Percentiles rank a stretch among this genome's conserved stretches.
Conservation (phyloP, 2,797 vertebrate species). For the Myoxocephalus aenaeus region DNA sequence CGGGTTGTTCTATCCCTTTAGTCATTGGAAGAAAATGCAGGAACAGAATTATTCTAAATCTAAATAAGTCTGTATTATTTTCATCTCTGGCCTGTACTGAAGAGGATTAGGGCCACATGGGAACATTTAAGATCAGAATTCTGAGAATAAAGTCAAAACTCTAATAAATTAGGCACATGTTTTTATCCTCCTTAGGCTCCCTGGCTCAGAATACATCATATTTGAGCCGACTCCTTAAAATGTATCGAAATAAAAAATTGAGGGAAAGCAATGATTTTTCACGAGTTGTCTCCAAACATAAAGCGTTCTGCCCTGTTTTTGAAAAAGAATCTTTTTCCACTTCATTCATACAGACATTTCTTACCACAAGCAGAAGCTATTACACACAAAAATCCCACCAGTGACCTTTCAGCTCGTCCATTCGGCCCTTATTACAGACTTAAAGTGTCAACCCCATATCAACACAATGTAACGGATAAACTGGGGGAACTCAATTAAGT, state of each 20-base stretch:
- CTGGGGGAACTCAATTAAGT: background rate
- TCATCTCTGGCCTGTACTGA: background rate
- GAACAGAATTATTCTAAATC: background rate
- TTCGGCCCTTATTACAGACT: constrained; percentile 24
- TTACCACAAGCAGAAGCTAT: constrained; percentile 4
- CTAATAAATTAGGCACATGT: background rate
- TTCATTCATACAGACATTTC: background rate
- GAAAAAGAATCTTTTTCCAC: background rate
- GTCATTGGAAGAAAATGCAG: background rate
- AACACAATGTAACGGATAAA: constrained; percentile 1
- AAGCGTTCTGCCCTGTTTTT: background rate
- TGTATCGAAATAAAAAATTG: background rate
- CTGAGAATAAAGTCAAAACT: background rate
- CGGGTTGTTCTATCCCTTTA: background rate
- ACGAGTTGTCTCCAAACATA: background rate
- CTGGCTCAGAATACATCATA: background rate
- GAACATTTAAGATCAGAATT: background rate
- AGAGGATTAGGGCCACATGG: background rate
- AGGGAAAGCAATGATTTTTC: background rate
- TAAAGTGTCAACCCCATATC: constrained; percentile 11
- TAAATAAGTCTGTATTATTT: background rate
- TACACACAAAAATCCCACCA: background rate
- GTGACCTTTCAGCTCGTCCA: constrained; percentile 41
- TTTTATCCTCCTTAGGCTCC: too few relatives aligned
- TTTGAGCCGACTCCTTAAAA: background rate